Conservation (phyloP, 1,140 invertebrate species). For the Panulirus ornatus region DNA sequence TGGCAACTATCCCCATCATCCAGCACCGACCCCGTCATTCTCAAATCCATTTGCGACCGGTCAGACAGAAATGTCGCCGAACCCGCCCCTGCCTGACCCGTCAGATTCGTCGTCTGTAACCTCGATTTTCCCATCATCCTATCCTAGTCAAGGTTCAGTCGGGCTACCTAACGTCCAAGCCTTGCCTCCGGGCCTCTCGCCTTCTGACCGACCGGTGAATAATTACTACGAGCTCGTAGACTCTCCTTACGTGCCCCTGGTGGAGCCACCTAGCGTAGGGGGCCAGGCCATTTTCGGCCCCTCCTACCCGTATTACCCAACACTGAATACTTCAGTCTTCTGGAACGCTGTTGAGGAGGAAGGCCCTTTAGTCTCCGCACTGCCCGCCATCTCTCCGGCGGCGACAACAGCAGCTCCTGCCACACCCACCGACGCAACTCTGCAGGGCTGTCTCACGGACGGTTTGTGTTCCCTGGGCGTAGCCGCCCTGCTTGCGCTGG, state of each 20-base stretch:
- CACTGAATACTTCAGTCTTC: not conserved
- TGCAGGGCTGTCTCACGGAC: not conserved
- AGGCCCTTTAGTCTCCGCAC: not conserved
- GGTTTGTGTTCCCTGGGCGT: constrained; percentile 22
- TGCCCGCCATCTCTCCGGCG: not conserved
- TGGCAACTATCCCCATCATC: not conserved
- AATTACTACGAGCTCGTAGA: not conserved
- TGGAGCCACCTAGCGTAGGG: not conserved
- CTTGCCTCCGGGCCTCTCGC: not conserved
- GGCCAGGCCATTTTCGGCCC: not conserved
- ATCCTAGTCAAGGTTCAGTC: not conserved
- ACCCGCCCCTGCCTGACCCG: not conserved
- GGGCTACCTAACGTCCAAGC: not conserved
- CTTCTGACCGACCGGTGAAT: not conserved
- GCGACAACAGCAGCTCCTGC: not conserved
- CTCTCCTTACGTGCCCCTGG: not conserved
- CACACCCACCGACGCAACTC: not conserved
- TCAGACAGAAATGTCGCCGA: too few relatives aligned
- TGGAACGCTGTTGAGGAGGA: not conserved
- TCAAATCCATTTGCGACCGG: too few relatives aligned
- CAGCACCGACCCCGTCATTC: not conserved
- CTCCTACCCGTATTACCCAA: not conserved
- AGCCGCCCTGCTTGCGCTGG: constrained; percentile 16
- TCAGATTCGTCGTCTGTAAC: not conserved
- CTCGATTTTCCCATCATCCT: not conserved